phyloP scores from a whole-genome alignment of 64 coral and sea anemone species.

The Hydrozoanthus tunicans region DNA sequence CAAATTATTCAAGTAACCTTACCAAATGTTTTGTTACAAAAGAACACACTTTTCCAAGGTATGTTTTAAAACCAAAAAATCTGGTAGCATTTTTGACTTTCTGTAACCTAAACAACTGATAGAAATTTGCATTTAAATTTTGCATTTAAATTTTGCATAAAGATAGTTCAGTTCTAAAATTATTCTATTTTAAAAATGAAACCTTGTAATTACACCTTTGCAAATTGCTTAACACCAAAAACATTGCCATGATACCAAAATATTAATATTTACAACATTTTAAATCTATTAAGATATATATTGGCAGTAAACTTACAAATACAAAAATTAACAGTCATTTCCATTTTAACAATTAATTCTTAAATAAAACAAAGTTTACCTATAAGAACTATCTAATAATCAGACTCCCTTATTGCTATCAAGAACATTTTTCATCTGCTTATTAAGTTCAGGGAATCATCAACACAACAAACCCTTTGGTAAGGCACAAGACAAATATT shows the following conservation, averaged over 20 bases:
- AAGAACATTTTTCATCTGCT: no score
- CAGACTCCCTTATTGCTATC: no score
- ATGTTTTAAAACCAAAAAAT: background rate
- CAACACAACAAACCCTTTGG: no score
- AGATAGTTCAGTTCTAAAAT: background rate
- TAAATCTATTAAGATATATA: background rate
- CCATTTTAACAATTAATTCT: no score
- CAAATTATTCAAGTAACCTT: background rate
- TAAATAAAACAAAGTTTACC: no score
- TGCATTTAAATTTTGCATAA: conserved; percentile 19
- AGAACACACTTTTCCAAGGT: background rate
- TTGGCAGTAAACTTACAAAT: background rate
- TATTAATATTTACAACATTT: background rate
- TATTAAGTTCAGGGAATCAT: no score
- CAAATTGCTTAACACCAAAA: background rate
- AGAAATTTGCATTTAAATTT: background rate
- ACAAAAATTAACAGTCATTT: background rate
- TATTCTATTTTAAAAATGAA: conserved; percentile 29
- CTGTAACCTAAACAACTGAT: background rate
- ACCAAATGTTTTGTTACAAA: background rate
- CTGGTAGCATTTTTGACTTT: background rate
- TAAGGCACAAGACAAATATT: no score
- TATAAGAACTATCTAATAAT: no score
- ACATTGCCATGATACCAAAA: conserved; percentile 35
- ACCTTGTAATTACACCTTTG: background rate